Conservation (phyloP, 2,113 vertebrate species). For the Pelmatolapia mariae region DNA sequence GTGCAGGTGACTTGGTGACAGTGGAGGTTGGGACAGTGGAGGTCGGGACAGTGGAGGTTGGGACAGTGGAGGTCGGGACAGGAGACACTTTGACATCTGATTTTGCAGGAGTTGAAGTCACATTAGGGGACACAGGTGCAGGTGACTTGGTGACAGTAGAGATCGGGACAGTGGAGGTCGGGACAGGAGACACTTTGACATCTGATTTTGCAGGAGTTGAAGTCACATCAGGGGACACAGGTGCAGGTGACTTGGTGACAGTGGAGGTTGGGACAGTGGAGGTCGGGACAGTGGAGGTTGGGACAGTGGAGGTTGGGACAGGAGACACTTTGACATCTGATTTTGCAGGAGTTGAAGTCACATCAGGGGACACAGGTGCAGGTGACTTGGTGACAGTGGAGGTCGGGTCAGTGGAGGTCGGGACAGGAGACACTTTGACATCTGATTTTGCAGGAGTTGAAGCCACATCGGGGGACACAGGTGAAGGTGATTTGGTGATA, state of each 20-base stretch:
- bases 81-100: no score
- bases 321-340: not conserved
- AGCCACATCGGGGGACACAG: fast-evolving
- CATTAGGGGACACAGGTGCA: fast-evolving
- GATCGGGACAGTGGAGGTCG: fast-evolving
- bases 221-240: fast-evolving
- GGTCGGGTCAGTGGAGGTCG: fast-evolving
- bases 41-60: no score
- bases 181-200: not conserved
- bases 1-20: no score
- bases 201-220: not conserved
- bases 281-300: no score
- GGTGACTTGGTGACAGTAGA: not conserved
- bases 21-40: no score
- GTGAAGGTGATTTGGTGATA: fast-evolving
- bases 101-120: no score
- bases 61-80: no score
- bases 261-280: no score
- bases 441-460: not conserved
- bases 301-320: not conserved
- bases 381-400: not conserved
- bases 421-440: not conserved
- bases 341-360: not conserved
- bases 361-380: not conserved
- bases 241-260: not conserved